phyloP scores from a whole-genome alignment of 2,888 invertebrate genomes.

The Ischnus inquisitorius region DNA sequence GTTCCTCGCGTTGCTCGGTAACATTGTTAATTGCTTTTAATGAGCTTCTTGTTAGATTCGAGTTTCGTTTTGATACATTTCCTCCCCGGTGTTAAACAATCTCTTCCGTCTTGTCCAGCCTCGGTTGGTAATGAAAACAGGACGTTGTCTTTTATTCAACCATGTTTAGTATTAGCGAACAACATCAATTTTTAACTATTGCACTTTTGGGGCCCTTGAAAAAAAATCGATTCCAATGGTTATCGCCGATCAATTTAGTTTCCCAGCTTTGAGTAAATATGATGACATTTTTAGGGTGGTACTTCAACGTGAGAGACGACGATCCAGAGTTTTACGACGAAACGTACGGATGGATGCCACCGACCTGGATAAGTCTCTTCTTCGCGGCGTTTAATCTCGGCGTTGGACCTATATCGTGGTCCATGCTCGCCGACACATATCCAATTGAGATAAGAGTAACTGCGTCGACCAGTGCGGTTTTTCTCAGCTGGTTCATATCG shows the following conservation, averaged over 20 bases:
- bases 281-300: constrained; percentile 77
- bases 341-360: constrained; percentile 80
- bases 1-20: constrained; percentile 79
- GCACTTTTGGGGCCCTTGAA: neutral
- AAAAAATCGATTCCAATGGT: neutral
- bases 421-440: constrained; percentile 79
- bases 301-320: constrained; percentile 71
- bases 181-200: neutral
- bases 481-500: constrained; percentile 78
- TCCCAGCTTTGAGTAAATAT: neutral
- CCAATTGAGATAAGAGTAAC: constrained; percentile 76
- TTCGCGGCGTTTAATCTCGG: constrained; percentile 79
- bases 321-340: constrained; percentile 79
- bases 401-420: constrained; percentile 81
- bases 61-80: neutral
- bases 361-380: constrained; percentile 75
- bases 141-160: neutral
- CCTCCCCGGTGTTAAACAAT: neutral
- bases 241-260: no score
- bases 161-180: neutral
- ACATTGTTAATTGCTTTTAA: neutral
- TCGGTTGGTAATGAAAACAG: neutral
- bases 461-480: constrained; percentile 71
- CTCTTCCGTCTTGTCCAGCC: neutral
- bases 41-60: no score